Conservation (phyloP, 2,797 vertebrate species). For the Malurus splendens region DNA sequence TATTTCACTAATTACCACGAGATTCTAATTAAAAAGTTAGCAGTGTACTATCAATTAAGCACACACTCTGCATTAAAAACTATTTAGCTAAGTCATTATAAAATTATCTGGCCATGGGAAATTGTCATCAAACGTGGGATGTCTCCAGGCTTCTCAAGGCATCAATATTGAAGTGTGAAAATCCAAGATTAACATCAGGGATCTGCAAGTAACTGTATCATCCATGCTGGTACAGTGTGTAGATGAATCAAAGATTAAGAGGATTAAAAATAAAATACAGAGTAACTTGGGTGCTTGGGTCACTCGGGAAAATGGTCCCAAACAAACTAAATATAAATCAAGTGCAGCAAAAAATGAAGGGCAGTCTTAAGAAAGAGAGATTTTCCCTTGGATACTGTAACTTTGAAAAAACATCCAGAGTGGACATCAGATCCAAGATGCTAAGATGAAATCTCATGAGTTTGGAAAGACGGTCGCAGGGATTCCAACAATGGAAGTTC, state of each 20-base stretch:
- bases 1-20: constrained; percentile 19
- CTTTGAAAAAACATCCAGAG: not conserved
- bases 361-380: not conserved
- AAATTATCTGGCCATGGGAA: constrained; percentile 15
- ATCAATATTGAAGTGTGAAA: not conserved
- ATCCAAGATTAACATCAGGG: not conserved
- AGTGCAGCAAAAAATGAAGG: not conserved
- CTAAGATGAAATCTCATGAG: not conserved
- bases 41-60: not conserved
- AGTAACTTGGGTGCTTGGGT: not conserved
- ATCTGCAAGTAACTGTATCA: not conserved
- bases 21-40: constrained; percentile 31
- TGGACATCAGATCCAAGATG: not conserved
- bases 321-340: not conserved
- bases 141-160: not conserved
- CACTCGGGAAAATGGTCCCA: not conserved
- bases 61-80: not conserved
- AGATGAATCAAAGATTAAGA: not conserved
- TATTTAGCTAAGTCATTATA: constrained; percentile 14
- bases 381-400: not conserved
- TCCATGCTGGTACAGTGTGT: not conserved
- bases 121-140: not conserved
- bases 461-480: not conserved
- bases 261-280: not conserved
- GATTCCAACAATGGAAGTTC: not conserved